Percentiles rank a stretch among this genome's conserved stretches.
These are phyloP conservation scores for Crax fasciolata DNA, from an alignment of 2,797 vertebrate genomes.

Conservation along the genomic window DNA sequence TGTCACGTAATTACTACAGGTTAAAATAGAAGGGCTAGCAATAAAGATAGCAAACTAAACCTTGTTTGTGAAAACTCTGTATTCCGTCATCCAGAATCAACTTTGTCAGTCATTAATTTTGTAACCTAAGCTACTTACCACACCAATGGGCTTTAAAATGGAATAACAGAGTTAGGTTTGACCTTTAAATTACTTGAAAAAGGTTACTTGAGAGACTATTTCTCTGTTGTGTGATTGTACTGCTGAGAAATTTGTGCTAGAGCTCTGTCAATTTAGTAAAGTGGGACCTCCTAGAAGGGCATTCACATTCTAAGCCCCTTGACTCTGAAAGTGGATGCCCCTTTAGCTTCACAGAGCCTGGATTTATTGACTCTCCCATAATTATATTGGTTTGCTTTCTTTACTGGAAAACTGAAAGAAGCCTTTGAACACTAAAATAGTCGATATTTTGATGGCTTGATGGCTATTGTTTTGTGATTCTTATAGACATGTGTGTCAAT, in stretches of 20 bases:
- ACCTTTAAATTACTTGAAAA: conserved; percentile 50
- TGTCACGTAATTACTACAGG: conserved; percentile 36
- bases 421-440: not conserved
- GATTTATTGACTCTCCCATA: conserved; percentile 11
- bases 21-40: conserved; percentile 34
- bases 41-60: conserved; percentile 32
- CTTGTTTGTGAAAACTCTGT: conserved; percentile 39
- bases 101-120: conserved; percentile 50
- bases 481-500: not conserved
- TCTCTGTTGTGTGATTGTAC: not conserved
- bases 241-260: not conserved
- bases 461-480: not conserved
- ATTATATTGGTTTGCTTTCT: not conserved
- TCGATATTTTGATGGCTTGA: not conserved
- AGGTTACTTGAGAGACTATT: conserved; percentile 34
- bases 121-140: conserved; percentile 44
- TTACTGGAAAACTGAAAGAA: not conserved
- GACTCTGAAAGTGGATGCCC: not conserved
- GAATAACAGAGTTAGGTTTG: conserved; percentile 53
- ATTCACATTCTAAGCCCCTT: conserved; percentile 31
- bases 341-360: not conserved
- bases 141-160: conserved; percentile 45
- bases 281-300: conserved; percentile 13
- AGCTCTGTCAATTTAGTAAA: conserved; percentile 23
- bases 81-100: conserved; percentile 61